These are phyloP conservation scores for Holocentrus rufus DNA, from an alignment of 2,797 vertebrate species.

Conservation along the genomic window DNA sequence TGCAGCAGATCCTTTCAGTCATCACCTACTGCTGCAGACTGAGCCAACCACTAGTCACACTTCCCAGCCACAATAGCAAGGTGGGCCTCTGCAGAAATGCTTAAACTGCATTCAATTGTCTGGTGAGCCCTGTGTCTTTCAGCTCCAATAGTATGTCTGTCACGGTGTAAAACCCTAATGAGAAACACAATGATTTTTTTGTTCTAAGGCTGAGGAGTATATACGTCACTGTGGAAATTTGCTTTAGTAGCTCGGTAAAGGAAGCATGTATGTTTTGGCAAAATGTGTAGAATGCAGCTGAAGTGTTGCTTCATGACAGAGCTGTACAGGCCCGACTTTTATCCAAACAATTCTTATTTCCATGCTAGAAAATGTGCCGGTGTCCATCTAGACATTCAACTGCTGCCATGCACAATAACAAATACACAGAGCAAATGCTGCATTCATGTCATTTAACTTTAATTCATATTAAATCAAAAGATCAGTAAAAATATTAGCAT, in stretches of 20 bases:
- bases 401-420: too few relatives aligned
- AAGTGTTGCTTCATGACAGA: constrained; percentile 17
- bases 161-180: constrained; percentile 45
- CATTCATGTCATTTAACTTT: too few relatives aligned
- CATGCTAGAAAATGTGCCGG: background rate
- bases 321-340: background rate
- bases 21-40: constrained; percentile 57
- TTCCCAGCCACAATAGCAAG: constrained; percentile 69
- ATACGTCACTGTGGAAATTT: background rate
- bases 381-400: background rate
- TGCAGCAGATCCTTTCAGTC: constrained; percentile 56
- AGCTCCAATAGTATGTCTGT: constrained; percentile 54
- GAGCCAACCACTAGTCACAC: constrained; percentile 62
- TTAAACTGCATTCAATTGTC: constrained; percentile 67
- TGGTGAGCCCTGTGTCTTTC: constrained; percentile 65
- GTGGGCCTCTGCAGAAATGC: constrained; percentile 69
- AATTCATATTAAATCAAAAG: too few relatives aligned
- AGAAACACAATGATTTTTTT: constrained; percentile 47
- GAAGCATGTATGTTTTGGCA: constrained; percentile 42
- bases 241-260: constrained; percentile 27
- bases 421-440: too few relatives aligned
- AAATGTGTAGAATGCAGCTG: background rate
- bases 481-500: background rate
- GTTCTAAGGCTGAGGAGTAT: constrained; percentile 15
- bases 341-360: background rate